phyloP scores from a whole-genome alignment of 92 coral and sea anemone species.

The Montipora capitata region DNA sequence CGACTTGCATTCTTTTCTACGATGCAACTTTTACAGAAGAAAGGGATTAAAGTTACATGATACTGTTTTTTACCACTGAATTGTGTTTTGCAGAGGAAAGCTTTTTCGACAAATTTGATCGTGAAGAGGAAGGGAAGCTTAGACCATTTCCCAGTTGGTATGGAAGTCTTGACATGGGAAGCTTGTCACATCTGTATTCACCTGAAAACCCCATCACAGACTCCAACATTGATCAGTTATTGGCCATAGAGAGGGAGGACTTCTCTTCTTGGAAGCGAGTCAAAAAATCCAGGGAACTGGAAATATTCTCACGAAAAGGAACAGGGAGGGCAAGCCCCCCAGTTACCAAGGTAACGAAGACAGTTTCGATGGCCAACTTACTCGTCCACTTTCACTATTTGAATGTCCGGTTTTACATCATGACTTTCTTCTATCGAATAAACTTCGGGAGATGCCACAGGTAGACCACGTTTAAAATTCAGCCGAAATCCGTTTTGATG shows the following conservation, averaged over 20 bases:
- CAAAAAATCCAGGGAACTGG: slow-evolving; percentile 89
- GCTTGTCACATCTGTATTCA: slow-evolving; percentile 81
- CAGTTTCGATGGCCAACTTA: neutral
- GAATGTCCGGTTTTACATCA: too few species aligned
- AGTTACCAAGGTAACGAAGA: slow-evolving; percentile 80
- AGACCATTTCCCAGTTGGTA: slow-evolving; percentile 78
- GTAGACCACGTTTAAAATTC: neutral
- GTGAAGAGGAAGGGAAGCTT: slow-evolving; percentile 45
- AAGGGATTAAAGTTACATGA: too few species aligned
- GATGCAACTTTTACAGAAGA: too few species aligned
- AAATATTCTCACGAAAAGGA: slow-evolving; percentile 86
- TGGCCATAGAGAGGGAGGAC: slow-evolving; percentile 89
- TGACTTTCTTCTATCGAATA: too few species aligned
- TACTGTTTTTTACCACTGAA: neutral
- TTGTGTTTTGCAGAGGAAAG: slow-evolving; percentile 51
- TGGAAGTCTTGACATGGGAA: slow-evolving; percentile 72
- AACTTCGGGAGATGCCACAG: neutral
- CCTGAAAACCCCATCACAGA: slow-evolving; percentile 90
- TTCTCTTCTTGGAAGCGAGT: slow-evolving; percentile 86
- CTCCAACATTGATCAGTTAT: slow-evolving; percentile 86
- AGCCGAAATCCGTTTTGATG: too few species aligned
- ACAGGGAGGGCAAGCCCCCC: slow-evolving; percentile 82
- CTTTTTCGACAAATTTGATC: slow-evolving; percentile 58
- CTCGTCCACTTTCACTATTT: too few species aligned
- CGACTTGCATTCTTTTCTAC: too few species aligned